Evolutionary conservation across 1,140 invertebrate genomes (phyloP), one percentile per base, ranked within the genome.

Genomic region (Drosophila mauritiana): DNA sequence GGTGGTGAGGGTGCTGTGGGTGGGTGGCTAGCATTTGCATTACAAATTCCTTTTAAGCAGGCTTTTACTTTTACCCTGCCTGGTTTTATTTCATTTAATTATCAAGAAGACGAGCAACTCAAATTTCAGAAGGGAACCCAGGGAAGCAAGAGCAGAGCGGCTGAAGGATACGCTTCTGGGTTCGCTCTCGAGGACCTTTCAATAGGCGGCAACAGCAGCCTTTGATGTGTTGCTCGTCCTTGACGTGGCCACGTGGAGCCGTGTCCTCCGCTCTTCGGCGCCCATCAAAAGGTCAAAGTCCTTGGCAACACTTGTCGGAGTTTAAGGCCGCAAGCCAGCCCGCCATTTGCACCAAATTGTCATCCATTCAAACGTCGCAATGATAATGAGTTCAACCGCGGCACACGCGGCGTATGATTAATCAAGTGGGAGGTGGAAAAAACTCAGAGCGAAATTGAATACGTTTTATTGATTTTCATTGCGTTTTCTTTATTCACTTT

Each of bases 341-440:
- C 51, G 36, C 31, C 25, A 55, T 62, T 73, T 25, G 36, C 27
- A 53, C 46, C 15, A 48, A 75, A 67, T 67, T 42, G 61, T 76
- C 59, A 52, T 39, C 34, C 31, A 39, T 17, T 25, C 51, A 37
- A 17, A 10, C 37, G 17, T 5, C 13, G 20, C 43, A 34, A 45
- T 43, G 48, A 36, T 73, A 73, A 73, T 83, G 49, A 40, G 54
- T 45, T 57, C 42, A 43, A 25, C 43, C 31, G 27, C 34, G 58
- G 45, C 65, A 77, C 76, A 76, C 65, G 67, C 63, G 76, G 48
- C 56, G 52, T 67, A 74, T 80, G 81, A 85, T 86, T 86, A 81
- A 85, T 78, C 43, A 74, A 80, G 78, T 34, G 58, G 22, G 49
- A 42, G 42, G 43, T 10, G 37, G 17, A 39, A 42, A 12, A 34